Evolutionary conservation across 35 echinoderm and acorn worm genomes (phyloP).

Genomic region (Diadema setosum): DNA sequence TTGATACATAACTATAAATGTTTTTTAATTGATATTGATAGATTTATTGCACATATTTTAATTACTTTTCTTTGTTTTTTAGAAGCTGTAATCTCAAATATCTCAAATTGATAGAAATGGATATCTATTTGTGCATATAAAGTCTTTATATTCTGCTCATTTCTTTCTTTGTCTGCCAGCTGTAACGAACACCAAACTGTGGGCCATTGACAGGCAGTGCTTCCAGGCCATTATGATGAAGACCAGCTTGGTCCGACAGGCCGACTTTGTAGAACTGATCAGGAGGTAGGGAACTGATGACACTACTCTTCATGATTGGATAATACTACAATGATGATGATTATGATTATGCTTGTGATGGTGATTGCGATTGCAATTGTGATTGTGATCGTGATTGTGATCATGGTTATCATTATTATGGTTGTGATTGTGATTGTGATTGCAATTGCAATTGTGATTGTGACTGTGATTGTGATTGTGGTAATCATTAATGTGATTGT

Average conservation of each 20-base stretch:
- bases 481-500: not conserved
- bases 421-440: not conserved
- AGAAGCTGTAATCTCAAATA: no score
- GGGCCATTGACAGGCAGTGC: slow-evolving; percentile 94
- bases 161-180: no score
- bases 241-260: slow-evolving; percentile 87
- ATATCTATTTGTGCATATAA: no score
- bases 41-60: no score
- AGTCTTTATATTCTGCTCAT: no score
- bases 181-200: slow-evolving; percentile 76
- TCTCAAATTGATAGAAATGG: no score
- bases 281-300: slow-evolving; percentile 60
- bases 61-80: no score
- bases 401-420: not conserved
- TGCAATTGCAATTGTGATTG: not conserved
- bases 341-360: not conserved
- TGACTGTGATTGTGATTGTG: not conserved
- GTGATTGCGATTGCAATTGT: not conserved
- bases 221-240: slow-evolving; percentile 99
- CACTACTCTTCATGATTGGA: no score
- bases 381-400: not conserved
- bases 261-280: slow-evolving; percentile 81
- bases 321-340: not conserved
- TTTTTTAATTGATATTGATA: no score
- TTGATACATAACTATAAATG: no score